These are phyloP conservation scores for Cheilinus undulatus DNA, from an alignment of 2,113 vertebrate species.

Conservation along the genomic window DNA sequence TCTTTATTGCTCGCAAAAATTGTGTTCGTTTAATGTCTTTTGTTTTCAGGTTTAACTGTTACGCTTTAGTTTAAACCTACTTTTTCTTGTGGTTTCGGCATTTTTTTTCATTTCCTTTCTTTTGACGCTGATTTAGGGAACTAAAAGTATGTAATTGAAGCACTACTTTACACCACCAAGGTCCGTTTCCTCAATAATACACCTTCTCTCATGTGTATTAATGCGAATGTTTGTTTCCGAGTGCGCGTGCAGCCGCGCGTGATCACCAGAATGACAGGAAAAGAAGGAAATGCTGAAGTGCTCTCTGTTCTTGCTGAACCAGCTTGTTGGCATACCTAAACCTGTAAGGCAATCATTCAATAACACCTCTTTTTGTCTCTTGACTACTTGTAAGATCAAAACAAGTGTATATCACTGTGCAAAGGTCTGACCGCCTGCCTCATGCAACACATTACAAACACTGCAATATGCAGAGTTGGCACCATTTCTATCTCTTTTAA, in stretches of 20 bases:
- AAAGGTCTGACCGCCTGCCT: conserved; percentile 22
- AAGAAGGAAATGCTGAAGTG: conserved; percentile 30
- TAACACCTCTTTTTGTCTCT: conserved; percentile 3
- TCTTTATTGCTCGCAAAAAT: background rate
- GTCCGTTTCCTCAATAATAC: conserved; percentile 39
- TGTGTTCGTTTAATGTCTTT: background rate
- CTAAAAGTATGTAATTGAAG: conserved; percentile 11
- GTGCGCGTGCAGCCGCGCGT: conserved; percentile 11
- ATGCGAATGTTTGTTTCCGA: background rate
- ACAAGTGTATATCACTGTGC: background rate
- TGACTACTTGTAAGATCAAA: background rate
- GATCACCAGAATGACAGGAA: background rate
- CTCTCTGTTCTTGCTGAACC: conserved; percentile 54
- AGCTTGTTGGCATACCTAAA: conserved; percentile 62
- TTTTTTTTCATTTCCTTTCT: background rate
- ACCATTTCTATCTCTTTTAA: background rate
- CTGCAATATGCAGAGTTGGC: background rate
- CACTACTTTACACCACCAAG: conserved; percentile 12
- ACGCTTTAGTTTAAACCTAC: background rate
- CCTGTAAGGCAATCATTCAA: conserved; percentile 5
- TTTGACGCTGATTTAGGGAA: conserved; percentile 33
- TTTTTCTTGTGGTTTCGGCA: background rate
- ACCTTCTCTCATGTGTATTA: background rate
- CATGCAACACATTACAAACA: conserved; percentile 2
- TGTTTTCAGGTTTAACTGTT: background rate